A percentile compares a stretch with the other conserved stretches of the same genome.
phyloP scores from a whole-genome alignment of 2,888 invertebrate genomes.

The Germaria angustata region DNA sequence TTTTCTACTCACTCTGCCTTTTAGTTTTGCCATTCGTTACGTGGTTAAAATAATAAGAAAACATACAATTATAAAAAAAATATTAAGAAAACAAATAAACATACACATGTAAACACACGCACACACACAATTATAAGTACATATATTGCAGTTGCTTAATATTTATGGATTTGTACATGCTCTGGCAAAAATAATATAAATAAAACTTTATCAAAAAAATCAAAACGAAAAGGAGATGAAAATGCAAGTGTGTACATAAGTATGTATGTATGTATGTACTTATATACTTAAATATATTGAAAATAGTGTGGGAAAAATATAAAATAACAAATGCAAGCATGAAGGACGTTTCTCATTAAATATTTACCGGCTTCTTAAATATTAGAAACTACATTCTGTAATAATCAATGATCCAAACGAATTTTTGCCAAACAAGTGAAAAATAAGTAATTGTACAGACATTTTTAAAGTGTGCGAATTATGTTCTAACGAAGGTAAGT shows the following conservation, averaged over 20 bases:
- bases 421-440: neutral
- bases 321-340: neutral
- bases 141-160: conserved; percentile 23
- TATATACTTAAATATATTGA: neutral
- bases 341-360: neutral
- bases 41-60: conserved; percentile 13
- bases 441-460: conserved; percentile 16
- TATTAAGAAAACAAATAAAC: neutral
- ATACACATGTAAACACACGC: too few relatives aligned
- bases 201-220: neutral
- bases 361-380: conserved; percentile 43
- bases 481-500: too few relatives aligned
- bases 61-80: neutral
- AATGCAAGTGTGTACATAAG: too few relatives aligned
- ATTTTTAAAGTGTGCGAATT: too few relatives aligned
- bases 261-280: too few relatives aligned
- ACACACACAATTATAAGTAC: too few relatives aligned
- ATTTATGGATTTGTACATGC: neutral
- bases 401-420: neutral
- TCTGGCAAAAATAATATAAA: neutral
- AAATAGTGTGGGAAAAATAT: conserved; percentile 32
- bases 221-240: too few relatives aligned
- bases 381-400: neutral
- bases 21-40: conserved; percentile 11
- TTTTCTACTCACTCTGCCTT: neutral